These are phyloP conservation scores for Cardiocondyla obscurior DNA, from an alignment of 1,140 invertebrate genomes.

Conservation along the genomic window DNA sequence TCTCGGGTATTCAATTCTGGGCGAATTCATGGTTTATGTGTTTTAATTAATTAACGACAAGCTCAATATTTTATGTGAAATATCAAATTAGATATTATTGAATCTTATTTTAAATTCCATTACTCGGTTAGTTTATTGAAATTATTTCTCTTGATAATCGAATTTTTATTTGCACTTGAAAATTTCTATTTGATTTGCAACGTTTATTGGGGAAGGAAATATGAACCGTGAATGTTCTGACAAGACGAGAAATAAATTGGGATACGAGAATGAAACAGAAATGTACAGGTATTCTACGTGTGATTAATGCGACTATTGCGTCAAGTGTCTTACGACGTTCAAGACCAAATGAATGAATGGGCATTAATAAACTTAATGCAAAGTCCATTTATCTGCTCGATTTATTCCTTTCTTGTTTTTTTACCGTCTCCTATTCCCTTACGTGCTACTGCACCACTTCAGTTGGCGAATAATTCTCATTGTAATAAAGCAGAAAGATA, in stretches of 20 bases:
- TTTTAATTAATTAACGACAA: slow-evolving; percentile 17
- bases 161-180: not conserved
- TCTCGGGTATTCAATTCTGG: not conserved
- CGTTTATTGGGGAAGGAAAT: not conserved
- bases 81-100: not conserved
- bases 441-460: not conserved
- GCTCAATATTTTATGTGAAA: not conserved
- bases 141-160: not conserved
- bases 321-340: not conserved
- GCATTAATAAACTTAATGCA: not conserved
- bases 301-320: not conserved
- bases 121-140: not conserved
- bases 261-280: not conserved
- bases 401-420: not conserved
- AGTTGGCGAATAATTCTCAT: not conserved
- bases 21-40: not conserved
- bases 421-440: not conserved
- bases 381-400: not conserved
- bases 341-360: not conserved
- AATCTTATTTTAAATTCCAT: not conserved
- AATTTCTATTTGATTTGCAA: not conserved
- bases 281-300: not conserved
- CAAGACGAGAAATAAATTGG: not conserved
- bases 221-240: not conserved
- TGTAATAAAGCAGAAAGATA: not conserved